Evolutionary conservation across 2,888 invertebrate species (phyloP).

Genomic region (Meloe dianella): DNA sequence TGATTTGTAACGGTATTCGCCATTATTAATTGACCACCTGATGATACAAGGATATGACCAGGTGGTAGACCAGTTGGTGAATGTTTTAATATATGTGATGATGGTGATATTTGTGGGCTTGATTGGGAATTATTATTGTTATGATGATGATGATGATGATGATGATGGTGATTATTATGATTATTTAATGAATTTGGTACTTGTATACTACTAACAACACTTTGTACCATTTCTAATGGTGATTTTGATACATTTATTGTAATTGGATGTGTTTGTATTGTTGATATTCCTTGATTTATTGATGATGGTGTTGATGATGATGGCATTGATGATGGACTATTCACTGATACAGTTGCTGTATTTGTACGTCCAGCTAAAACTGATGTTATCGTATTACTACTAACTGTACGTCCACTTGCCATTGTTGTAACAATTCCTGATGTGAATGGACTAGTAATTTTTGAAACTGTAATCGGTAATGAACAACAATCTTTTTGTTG

Average conservation of each 20-base stretch:
- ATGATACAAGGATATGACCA: constrained; percentile 77
- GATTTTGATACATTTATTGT: constrained; percentile 63
- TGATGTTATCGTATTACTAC: constrained; percentile 81
- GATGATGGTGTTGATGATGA: constrained; percentile 49
- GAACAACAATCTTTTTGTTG: constrained; percentile 38
- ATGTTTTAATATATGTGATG: constrained; percentile 60
- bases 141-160: too few relatives aligned
- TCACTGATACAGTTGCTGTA: constrained; percentile 78
- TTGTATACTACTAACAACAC: constrained; percentile 74
- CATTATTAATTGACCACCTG: constrained; percentile 76
- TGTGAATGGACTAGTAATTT: constrained; percentile 31
- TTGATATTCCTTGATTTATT: constrained; percentile 47
- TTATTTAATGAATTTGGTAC: constrained; percentile 63
- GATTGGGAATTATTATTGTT: too few relatives aligned
- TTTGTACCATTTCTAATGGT: constrained; percentile 79
- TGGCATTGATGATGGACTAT: constrained; percentile 64
- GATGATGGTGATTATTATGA: too few relatives aligned
- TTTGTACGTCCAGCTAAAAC: constrained; percentile 78
- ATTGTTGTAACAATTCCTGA: constrained; percentile 65
- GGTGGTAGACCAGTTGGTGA: constrained; percentile 63
- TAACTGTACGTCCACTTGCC: constrained; percentile 78
- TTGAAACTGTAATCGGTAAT: constrained; percentile 23
- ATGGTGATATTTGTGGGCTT: constrained; percentile 55
- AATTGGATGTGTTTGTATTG: constrained; percentile 44
- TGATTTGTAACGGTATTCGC: constrained; percentile 63